Base-by-base conservation (phyloP, 1,140 invertebrate species). In the Anastrepha obliqua region DNA sequence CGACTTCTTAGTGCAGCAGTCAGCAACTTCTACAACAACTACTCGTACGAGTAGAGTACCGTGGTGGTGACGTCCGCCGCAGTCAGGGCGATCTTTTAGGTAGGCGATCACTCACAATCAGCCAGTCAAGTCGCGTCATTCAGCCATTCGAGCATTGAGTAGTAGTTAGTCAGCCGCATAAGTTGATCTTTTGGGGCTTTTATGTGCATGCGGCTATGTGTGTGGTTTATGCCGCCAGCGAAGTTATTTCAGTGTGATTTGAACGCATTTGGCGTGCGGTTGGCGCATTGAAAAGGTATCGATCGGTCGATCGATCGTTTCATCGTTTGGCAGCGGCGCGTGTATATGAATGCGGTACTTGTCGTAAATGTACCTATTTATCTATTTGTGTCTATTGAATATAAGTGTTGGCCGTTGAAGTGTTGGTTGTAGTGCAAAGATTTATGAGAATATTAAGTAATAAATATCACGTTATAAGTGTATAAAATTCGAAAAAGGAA, bases 181-280 rank as follows among this genome's bases (percentile, higher is more conserved):
- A 81, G 20, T 81, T 55, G 47, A 29, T 81, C 74, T 81, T 81
- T 81, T 20, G 47, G 9, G 13, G 70, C 44, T 78, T 78, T 78
- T 47, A 39, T 62, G 60, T 62, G 60, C 13, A 13, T 58, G 89
- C 88, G 90, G 86, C 89, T 89, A 89, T 85, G 90, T 89, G 90
- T 91, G 90, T 91, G 91, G 90, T 91, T 90, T 91, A 17, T 90
- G 89, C 88, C 90, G 51, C 39, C 17, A 39, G 47, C 91, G 88
- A 87, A 78, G 70, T 55, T 86, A 88, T 47, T 90, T 91, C 90
- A 91, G 91, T 91, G 91, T 90, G 91, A 91, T 91, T 91, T 89
- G 91, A 90, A 90, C 90, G 90, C 90, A 91, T 91, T 92, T 91
- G 88, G 91, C 90, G 91, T 90, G 90, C 89, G 91, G 91, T 91